Percentiles rank a stretch among this genome's conserved stretches.
Evolutionary conservation across 2,113 vertebrate species (phyloP).

Genomic region (Alligator mississippiensis): DNA sequence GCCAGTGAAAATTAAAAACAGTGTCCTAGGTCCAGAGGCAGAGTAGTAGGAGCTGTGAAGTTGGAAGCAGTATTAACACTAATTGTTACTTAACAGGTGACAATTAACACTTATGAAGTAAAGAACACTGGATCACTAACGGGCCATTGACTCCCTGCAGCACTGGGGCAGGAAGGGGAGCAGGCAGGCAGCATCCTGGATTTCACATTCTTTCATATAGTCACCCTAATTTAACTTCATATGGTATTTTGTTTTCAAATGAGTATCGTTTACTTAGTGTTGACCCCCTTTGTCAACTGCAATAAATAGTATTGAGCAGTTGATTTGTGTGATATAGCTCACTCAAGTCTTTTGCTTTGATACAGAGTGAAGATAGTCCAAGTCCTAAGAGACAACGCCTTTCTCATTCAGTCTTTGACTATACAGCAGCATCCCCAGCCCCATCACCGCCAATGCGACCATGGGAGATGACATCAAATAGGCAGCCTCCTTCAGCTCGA

Average conservation of each 20-base stretch:
- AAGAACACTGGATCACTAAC: no score
- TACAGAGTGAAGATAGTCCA: conserved; percentile 93
- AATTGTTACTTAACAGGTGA: no score
- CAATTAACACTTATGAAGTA: no score
- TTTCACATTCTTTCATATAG: no score
- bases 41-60: no score
- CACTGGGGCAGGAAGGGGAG: no score
- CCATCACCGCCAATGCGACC: conserved; percentile 97
- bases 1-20: no score
- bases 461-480: conserved; percentile 95
- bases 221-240: background rate
- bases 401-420: conserved; percentile 94
- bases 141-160: no score
- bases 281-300: background rate
- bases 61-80: no score
- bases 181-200: no score
- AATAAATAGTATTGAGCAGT: background rate
- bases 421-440: conserved; percentile 87
- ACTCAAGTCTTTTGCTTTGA: conserved; percentile 52
- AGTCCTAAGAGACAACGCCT: conserved; percentile 96
- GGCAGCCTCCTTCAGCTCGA: conserved; percentile 89
- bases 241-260: background rate
- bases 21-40: no score
- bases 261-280: background rate
- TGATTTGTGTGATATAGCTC: conserved; percentile 1